Conservation (phyloP, 2,797 vertebrate species). For the Gephyroberyx darwinii region DNA sequence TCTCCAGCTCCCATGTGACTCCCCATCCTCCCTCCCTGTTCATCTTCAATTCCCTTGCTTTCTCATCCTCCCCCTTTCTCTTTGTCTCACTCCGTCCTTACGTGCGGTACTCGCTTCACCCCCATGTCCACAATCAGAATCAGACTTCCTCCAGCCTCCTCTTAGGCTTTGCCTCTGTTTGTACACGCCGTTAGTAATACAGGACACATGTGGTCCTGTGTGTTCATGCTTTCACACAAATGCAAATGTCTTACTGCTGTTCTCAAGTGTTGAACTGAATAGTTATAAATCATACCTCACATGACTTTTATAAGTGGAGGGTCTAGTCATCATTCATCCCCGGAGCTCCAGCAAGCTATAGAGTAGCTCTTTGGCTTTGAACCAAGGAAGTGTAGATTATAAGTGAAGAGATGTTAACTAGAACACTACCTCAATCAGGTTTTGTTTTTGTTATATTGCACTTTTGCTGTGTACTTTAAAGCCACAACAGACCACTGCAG, state of each 20-base stretch:
- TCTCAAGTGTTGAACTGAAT: slow-evolving; percentile 32
- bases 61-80: slow-evolving; percentile 12
- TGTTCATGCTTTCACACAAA: slow-evolving; percentile 46
- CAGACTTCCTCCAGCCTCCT: slow-evolving; percentile 33
- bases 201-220: slow-evolving; percentile 57
- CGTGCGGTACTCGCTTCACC: slow-evolving; percentile 4
- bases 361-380: slow-evolving; percentile 18
- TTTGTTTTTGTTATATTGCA: not conserved
- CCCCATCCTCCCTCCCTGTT: slow-evolving; percentile 50
- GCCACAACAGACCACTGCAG: not conserved
- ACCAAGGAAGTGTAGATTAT: not conserved
- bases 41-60: slow-evolving; percentile 30
- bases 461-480: slow-evolving; percentile 13
- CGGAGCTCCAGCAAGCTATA: slow-evolving; percentile 30
- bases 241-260: slow-evolving; percentile 47
- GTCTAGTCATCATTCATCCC: slow-evolving; percentile 33
- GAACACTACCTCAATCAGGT: not conserved
- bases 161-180: slow-evolving; percentile 34
- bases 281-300: slow-evolving; percentile 36
- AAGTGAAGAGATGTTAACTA: not conserved
- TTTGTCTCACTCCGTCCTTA: slow-evolving; percentile 26
- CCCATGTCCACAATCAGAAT: slow-evolving; percentile 33
- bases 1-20: slow-evolving; percentile 60
- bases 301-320: slow-evolving; percentile 20
- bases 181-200: slow-evolving; percentile 57